Percentiles rank a stretch among this genome's conserved stretches.
phyloP scores from a whole-genome alignment of 2,113 vertebrate genomes.

The Leucopsar rothschildi region DNA sequence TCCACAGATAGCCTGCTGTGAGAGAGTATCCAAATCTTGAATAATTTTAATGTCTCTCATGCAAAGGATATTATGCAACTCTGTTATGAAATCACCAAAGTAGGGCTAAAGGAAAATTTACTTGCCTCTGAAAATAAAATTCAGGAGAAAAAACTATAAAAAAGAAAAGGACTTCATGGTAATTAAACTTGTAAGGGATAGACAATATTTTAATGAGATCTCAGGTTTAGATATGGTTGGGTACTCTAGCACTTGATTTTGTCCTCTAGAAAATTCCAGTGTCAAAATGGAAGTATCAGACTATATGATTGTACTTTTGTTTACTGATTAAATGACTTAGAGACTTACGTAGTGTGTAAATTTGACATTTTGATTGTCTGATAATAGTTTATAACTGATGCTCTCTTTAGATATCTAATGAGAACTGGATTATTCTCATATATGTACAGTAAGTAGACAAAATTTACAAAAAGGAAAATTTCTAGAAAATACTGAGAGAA shows the following conservation, averaged over 20 bases:
- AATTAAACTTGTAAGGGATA: background rate
- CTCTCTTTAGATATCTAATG: background rate
- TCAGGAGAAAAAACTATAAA: background rate
- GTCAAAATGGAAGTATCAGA: background rate
- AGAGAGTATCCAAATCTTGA: background rate
- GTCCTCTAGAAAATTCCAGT: background rate
- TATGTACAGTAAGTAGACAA: fast-evolving
- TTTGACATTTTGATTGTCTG: background rate
- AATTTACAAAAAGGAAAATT: background rate
- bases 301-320: background rate
- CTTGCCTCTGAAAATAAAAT: background rate
- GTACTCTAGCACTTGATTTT: background rate
- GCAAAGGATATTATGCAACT: background rate
- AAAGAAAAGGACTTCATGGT: background rate
- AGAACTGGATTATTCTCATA: background rate
- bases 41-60: background rate
- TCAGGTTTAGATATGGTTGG: background rate
- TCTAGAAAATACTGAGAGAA: background rate
- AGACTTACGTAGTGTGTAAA: background rate
- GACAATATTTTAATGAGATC: background rate
- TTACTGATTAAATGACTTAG: background rate
- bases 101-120: background rate
- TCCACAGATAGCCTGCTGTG: background rate
- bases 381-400: background rate
- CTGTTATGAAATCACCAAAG: background rate